Base-by-base conservation (phyloP, 2,888 invertebrate genomes). In the Lasius platythorax region DNA sequence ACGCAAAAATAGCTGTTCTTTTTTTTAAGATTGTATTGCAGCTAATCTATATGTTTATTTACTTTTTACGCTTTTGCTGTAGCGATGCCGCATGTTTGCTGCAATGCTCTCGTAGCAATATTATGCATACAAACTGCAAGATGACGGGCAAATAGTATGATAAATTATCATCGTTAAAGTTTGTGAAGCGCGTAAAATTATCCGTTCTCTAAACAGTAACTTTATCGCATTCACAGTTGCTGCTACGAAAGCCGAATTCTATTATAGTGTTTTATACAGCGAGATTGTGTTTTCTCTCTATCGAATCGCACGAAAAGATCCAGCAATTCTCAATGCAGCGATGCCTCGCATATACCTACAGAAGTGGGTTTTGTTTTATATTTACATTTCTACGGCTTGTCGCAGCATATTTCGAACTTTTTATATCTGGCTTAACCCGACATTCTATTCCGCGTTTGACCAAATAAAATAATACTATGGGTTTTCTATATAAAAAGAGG, bases 401-500 rank as follows among this genome's bases (percentile, higher is more conserved):
- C 23, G 23, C 23, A 23, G 23, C 23, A 23, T 23, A 37, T 37
- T 37, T 50, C 23, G 46, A 12, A 78, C 28, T 61, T 70, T 70
- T 23, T 72, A 79, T 81, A 81, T 50, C 46, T 30, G 66, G 37
- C 53, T 12, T 23, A 23, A 8, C 5, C 28, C 56, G 43, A 15
- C 56, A n/a, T 56, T 5, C 28, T 50, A 46, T 53, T 50, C 72
- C 37, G 28, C 28, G 58, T 61, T 72, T 79, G 58, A 23, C 33
- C 46, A 50, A 81, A 81, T 61, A 63, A 46, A 81, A 46, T 50
- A 37, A 37, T 40, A 40, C 8, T n/a, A n/a, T 23, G 11, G 23
- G 5, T 50, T 79, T n/a, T 28, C 46, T 72, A 8, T n/a, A n/a
- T 53, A 79, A 84, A 84, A 79, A 84, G 66, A 79, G 83, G 40